Evolutionary conservation across 2,888 invertebrate genomes (phyloP).

Genomic region (Zhuqinia jingwanae): DNA sequence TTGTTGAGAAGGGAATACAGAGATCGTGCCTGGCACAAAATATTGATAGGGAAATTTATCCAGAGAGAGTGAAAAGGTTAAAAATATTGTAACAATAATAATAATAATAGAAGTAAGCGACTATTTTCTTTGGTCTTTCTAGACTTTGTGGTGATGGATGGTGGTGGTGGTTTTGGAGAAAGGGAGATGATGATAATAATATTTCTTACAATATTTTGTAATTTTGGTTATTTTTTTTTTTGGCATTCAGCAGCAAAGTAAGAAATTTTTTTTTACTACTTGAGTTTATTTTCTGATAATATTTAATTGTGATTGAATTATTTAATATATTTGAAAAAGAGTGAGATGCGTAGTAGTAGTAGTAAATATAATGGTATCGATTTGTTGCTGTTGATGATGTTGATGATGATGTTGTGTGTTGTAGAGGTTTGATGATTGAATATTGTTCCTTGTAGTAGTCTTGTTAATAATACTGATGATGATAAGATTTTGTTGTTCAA

Average conservation of each 20-base stretch:
- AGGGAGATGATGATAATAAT: not conserved
- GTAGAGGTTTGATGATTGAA: conserved; percentile 37
- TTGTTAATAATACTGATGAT: conserved; percentile 63
- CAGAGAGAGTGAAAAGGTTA: not conserved
- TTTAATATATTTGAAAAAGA: not conserved
- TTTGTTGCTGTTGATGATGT: too few species aligned
- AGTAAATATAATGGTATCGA: not conserved
- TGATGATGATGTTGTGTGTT: not conserved
- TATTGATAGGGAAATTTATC: conserved; percentile 53
- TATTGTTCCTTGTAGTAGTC: conserved; percentile 54
- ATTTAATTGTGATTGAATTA: conserved; percentile 25
- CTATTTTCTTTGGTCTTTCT: not conserved
- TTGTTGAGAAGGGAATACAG: too few species aligned
- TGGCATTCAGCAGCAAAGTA: conserved; percentile 22
- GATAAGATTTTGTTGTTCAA: conserved; percentile 38
- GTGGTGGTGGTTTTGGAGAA: not conserved
- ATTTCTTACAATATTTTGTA: not conserved
- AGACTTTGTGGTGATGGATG: not conserved
- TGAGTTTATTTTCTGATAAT: conserved; percentile 28
- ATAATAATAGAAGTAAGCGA: not conserved
- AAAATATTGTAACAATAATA: not conserved
- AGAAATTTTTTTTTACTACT: too few species aligned
- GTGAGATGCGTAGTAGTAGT: conserved; percentile 51
- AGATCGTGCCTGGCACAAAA: conserved; percentile 28
- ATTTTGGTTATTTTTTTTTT: not conserved